These are phyloP conservation scores for Rutpela maculata DNA, from an alignment of 2,888 invertebrate species.

Conservation along the genomic window DNA sequence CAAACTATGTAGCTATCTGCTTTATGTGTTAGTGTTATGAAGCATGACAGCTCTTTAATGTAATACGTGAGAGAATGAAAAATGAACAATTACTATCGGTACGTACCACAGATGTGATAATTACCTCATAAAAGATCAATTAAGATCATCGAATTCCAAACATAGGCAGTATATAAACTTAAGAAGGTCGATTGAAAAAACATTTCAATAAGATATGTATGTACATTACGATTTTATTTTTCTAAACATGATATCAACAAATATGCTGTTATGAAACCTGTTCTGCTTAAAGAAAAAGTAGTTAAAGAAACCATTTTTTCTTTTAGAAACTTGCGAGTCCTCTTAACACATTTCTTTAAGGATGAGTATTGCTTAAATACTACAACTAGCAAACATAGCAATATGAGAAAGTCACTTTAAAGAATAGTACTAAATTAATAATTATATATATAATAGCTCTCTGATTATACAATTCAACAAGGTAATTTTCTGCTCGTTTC, in stretches of 20 bases:
- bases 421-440: slow-evolving; percentile 7
- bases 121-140: slow-evolving; percentile 17
- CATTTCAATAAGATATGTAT: neutral
- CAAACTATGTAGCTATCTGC: neutral
- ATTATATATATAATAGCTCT: slow-evolving; percentile 3
- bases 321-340: neutral
- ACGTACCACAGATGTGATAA: slow-evolving; percentile 41
- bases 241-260: neutral
- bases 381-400: slow-evolving; percentile 16
- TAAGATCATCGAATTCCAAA: neutral
- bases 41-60: slow-evolving; percentile 30
- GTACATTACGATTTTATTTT: neutral
- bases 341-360: neutral
- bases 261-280: neutral
- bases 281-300: neutral
- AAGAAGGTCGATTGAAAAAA: slow-evolving; percentile 25
- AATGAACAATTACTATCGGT: slow-evolving; percentile 40
- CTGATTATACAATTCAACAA: neutral
- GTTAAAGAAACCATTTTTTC: neutral
- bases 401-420: slow-evolving; percentile 22
- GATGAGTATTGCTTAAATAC: neutral
- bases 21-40: slow-evolving; percentile 48
- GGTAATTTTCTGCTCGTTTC: neutral
- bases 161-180: slow-evolving; percentile 11
- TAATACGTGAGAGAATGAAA: slow-evolving; percentile 43